Percentiles rank a stretch among this genome's conserved stretches.
phyloP scores from a whole-genome alignment of 2,797 vertebrate species.

The Eulemur albifrons region DNA sequence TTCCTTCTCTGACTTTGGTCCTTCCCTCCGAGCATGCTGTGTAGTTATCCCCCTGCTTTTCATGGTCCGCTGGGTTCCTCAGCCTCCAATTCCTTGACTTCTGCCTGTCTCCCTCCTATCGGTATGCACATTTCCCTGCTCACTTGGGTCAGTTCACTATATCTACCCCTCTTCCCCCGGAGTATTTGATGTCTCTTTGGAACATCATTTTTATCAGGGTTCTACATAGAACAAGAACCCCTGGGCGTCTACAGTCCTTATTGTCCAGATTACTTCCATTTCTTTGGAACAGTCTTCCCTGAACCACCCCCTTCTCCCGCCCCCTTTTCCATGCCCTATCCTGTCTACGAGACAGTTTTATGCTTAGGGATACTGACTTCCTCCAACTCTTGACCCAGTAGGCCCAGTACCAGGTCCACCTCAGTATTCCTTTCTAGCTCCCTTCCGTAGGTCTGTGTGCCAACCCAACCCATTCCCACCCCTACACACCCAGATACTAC shows the following conservation, averaged over 20 bases:
- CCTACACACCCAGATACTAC: neutral
- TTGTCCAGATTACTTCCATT: neutral
- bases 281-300: neutral
- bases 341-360: neutral
- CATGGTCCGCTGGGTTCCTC: neutral
- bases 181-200: neutral
- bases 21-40: constrained; percentile 45
- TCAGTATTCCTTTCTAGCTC: neutral
- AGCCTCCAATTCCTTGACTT: neutral
- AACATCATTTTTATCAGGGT: neutral
- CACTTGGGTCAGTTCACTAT: neutral
- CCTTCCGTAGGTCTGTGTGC: neutral
- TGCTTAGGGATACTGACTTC: neutral
- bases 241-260: fast-evolving
- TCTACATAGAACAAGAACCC: neutral
- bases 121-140: neutral
- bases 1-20: constrained; percentile 11
- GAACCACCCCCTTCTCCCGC: neutral
- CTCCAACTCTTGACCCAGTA: neutral
- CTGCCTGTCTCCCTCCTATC: neutral
- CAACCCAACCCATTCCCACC: neutral
- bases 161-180: neutral
- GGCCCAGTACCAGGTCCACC: neutral
- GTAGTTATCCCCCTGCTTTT: constrained; percentile 16
- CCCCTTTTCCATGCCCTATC: neutral